Evolutionary conservation across 1,140 invertebrate genomes (phyloP), one percentile per base, ranked within the genome.

Genomic region (Papilio machaon): DNA sequence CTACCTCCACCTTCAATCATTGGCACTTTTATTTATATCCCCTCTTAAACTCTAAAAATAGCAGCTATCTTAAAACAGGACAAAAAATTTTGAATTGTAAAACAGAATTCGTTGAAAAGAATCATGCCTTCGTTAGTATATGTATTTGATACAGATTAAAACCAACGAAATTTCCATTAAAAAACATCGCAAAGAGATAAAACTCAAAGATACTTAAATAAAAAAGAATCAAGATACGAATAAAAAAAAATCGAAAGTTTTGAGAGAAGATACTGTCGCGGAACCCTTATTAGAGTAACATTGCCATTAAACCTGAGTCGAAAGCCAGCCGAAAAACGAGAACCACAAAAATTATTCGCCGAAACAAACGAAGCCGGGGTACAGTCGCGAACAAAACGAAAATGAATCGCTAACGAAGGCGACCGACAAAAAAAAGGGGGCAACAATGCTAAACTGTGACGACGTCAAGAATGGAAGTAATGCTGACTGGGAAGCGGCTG

Each of bases 361-460:
- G 85, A 85, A 87, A 82, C 86, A 77, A 83, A 81, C 82, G 82
- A 84, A 76, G 80, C 80, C 83, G 79, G 79, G 60, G 79, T 83
- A 82, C 77, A 75, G 73, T 84, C 80, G 82, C 23, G 43, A 52
- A 80, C 84, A 84, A 90, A 90, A 87, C 82, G 81, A 77, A 84
- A 85, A 87, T 84, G 76, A 85, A 83, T 74, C 81, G 82, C 87
- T 85, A 88, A 87, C 88, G 85, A 88, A 86, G 86, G 80, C 82
- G 80, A 77, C 81, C 84, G 84, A 58, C 54, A 58, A 85, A 90
- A 90, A 90, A 90, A 90, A 89, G 67, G 77, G 80, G 86, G 84
- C 85, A 90, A 91, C 91, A 92, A 91, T 91, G 90, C 87, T 91
- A 90, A 91, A 90, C 87, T 89, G 89, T 88, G 90, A 88, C 87